Percentiles rank a stretch among this genome's conserved stretches.
Conservation (phyloP, 2,888 invertebrate genomes). For the Thereva unica region DNA sequence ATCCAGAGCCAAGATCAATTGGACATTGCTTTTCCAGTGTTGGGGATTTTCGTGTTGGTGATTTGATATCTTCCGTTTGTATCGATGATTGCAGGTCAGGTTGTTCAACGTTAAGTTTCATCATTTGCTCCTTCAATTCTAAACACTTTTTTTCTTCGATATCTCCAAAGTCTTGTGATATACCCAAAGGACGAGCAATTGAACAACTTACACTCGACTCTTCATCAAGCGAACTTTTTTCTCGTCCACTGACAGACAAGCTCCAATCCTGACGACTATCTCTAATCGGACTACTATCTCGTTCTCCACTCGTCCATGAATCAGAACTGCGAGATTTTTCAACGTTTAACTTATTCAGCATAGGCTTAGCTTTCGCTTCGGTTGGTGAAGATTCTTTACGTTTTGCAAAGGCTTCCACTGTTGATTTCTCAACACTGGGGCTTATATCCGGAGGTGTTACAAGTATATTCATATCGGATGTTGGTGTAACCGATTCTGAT, state of each 20-base stretch:
- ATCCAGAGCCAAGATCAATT: slow-evolving; percentile 66
- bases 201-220: slow-evolving; percentile 79
- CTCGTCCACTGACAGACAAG: slow-evolving; percentile 59
- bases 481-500: slow-evolving; percentile 56
- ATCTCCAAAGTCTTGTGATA: slow-evolving; percentile 74
- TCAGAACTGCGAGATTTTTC: slow-evolving; percentile 80
- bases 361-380: slow-evolving; percentile 40
- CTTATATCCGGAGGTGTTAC: slow-evolving; percentile 68
- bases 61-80: slow-evolving; percentile 53
- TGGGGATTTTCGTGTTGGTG: slow-evolving; percentile 61
- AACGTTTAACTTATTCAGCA: slow-evolving; percentile 61
- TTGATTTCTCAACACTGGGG: slow-evolving; percentile 62
- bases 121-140: slow-evolving; percentile 66
- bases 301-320: slow-evolving; percentile 81
- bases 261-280: slow-evolving; percentile 60
- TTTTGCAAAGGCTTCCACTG: slow-evolving; percentile 53
- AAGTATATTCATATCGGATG: slow-evolving; percentile 60
- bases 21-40: slow-evolving; percentile 69
- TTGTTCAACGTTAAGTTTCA: slow-evolving; percentile 63
- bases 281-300: slow-evolving; percentile 66
- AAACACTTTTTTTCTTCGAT: slow-evolving; percentile 62
- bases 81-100: slow-evolving; percentile 58
- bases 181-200: slow-evolving; percentile 76
- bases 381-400: slow-evolving; percentile 39
- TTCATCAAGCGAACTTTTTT: slow-evolving; percentile 70